These are phyloP conservation scores for Heteropelma amictum DNA, from an alignment of 2,888 invertebrate species.

Conservation along the genomic window DNA sequence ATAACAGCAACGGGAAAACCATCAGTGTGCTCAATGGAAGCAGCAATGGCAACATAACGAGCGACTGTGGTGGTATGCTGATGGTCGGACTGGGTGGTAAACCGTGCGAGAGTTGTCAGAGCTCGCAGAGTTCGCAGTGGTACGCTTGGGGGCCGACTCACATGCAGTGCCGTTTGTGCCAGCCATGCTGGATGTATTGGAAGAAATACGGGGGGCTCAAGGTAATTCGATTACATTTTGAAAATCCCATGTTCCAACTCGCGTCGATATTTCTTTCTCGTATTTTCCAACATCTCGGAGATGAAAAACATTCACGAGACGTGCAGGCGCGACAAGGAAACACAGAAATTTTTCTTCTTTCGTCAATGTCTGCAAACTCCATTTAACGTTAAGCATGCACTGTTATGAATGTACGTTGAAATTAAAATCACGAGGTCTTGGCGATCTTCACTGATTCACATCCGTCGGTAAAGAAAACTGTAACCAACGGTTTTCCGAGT, in stretches of 20 bases:
- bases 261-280: no score
- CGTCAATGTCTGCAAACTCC: no score
- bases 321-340: no score
- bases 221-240: constrained; percentile 78
- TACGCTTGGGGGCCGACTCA: constrained; percentile 97
- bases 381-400: no score
- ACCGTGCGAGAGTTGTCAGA: constrained; percentile 93
- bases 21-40: constrained; percentile 88
- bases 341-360: no score
- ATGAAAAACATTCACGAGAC: no score
- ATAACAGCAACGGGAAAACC: constrained; percentile 86
- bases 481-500: no score
- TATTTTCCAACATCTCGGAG: no score
- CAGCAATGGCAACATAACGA: constrained; percentile 84
- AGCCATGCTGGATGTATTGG: constrained; percentile 98
- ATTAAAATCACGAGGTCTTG: no score
- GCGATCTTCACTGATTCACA: no score
- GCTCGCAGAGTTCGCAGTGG: constrained; percentile 92
- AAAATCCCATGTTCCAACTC: not conserved
- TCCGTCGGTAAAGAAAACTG: no score
- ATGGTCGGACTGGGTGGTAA: constrained; percentile 82
- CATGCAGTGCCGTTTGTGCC: constrained; percentile 95
- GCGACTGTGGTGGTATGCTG: constrained; percentile 83
- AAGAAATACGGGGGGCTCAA: constrained; percentile 99
- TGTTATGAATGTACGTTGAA: no score